phyloP scores from a whole-genome alignment of 2,113 vertebrate genomes.

The Callithrix jacchus region DNA sequence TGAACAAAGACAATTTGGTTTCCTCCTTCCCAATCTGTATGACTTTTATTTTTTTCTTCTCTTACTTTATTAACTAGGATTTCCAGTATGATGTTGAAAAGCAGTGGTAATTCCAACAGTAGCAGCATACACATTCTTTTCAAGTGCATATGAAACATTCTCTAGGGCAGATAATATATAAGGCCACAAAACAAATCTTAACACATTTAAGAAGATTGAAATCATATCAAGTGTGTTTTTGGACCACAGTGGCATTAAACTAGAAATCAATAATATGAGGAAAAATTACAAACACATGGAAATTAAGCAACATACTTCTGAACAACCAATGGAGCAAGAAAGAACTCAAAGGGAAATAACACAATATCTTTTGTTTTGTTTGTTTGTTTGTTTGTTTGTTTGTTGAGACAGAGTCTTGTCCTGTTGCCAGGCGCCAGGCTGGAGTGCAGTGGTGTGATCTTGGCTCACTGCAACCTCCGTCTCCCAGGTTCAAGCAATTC shows the following conservation, averaged over 20 bases:
- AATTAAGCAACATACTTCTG: background rate
- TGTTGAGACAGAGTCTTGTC: too few species aligned
- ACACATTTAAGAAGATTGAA: background rate
- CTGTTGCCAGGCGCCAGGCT: too few species aligned
- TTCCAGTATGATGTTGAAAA: background rate
- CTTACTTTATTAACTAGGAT: background rate
- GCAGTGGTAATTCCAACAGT: background rate
- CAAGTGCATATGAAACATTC: background rate
- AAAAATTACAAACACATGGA: background rate
- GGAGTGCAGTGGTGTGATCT: too few species aligned
- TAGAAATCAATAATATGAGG: background rate
- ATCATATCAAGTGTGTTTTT: background rate
- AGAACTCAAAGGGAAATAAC: background rate
- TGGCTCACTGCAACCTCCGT: too few species aligned
- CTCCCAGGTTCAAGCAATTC: too few species aligned
- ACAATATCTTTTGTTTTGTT: background rate
- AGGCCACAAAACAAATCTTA: background rate
- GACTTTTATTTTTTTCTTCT: background rate
- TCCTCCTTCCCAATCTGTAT: background rate
- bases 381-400: too few species aligned
- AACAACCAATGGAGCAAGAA: background rate
- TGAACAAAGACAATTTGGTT: background rate
- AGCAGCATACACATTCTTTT: background rate
- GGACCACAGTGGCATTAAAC: background rate
- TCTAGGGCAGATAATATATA: background rate